These are phyloP conservation scores for Pantherophis guttatus DNA, from an alignment of 2,113 vertebrate genomes.

Conservation along the genomic window DNA sequence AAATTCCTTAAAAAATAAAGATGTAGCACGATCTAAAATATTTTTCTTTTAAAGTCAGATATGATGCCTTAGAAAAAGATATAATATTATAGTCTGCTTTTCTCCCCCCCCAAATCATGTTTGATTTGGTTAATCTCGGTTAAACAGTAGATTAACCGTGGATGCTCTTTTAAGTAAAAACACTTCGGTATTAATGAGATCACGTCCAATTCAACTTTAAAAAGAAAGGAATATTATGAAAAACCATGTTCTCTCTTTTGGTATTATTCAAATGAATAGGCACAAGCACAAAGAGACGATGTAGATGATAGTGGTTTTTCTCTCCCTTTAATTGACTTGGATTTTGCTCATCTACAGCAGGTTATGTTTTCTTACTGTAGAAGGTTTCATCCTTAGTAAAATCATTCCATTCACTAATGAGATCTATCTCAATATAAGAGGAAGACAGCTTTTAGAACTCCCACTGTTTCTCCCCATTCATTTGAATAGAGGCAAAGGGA, in stretches of 20 bases:
- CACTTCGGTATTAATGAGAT: slow-evolving; percentile 66
- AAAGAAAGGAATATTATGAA: slow-evolving; percentile 41
- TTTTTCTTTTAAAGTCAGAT: slow-evolving; percentile 18
- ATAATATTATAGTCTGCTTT: slow-evolving; percentile 46
- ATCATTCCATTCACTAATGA: slow-evolving; percentile 78
- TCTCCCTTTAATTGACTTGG: slow-evolving; percentile 68
- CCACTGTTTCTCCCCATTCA: slow-evolving; percentile 73
- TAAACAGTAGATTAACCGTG: slow-evolving; percentile 65
- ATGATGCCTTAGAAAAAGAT: slow-evolving; percentile 35
- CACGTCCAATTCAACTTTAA: slow-evolving; percentile 62
- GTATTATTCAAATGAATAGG: slow-evolving; percentile 65
- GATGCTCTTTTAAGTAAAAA: slow-evolving; percentile 64
- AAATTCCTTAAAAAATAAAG: slow-evolving; percentile 41
- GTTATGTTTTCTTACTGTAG: slow-evolving; percentile 78
- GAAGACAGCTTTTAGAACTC: slow-evolving; percentile 79
- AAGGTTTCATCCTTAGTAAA: slow-evolving; percentile 67
- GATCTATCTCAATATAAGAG: slow-evolving; percentile 75
- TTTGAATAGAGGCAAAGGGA: slow-evolving; percentile 78
- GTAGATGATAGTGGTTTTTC: slow-evolving; percentile 40
- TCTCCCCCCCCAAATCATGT: slow-evolving; percentile 31
- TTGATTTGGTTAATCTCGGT: slow-evolving; percentile 65
- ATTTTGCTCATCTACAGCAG: slow-evolving; percentile 72
- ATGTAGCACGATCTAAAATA: slow-evolving; percentile 31
- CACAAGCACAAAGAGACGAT: slow-evolving; percentile 53
- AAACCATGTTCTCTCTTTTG: slow-evolving; percentile 49